Evolutionary conservation across 2,888 invertebrate genomes (phyloP).

Genomic region (Cheilosia scutellata): DNA sequence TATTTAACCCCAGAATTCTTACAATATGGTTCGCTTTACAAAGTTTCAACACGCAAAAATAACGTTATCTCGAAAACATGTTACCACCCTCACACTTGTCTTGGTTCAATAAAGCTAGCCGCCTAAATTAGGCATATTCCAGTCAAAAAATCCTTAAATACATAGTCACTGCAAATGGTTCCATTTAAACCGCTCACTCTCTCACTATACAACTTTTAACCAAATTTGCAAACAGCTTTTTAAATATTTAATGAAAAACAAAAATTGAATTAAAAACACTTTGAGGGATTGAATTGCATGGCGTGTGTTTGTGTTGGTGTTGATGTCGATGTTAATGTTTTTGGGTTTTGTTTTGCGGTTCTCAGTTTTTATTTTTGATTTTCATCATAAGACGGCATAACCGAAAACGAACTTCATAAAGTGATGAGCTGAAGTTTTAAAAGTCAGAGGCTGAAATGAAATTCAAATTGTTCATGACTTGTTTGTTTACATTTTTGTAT

Average conservation of each 20-base stretch:
- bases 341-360: not conserved
- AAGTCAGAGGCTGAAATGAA: not conserved
- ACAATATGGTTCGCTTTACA: no score
- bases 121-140: no score
- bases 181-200: no score
- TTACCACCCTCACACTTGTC: no score
- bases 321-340: not conserved
- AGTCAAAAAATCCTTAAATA: no score
- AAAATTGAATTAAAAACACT: not conserved
- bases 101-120: no score
- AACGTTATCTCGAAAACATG: no score
- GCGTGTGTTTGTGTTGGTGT: not conserved
- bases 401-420: not conserved
- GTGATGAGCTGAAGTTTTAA: not conserved
- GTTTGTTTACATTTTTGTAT: not conserved
- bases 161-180: no score
- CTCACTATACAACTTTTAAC: not conserved
- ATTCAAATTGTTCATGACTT: conserved; percentile 2
- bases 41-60: no score
- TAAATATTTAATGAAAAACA: not conserved
- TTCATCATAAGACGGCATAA: not conserved
- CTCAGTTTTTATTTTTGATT: not conserved
- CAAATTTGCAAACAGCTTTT: not conserved
- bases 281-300: not conserved
- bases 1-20: no score